phyloP scores from a whole-genome alignment of 2,797 vertebrate species.

The Sebastes taczanowskii region DNA sequence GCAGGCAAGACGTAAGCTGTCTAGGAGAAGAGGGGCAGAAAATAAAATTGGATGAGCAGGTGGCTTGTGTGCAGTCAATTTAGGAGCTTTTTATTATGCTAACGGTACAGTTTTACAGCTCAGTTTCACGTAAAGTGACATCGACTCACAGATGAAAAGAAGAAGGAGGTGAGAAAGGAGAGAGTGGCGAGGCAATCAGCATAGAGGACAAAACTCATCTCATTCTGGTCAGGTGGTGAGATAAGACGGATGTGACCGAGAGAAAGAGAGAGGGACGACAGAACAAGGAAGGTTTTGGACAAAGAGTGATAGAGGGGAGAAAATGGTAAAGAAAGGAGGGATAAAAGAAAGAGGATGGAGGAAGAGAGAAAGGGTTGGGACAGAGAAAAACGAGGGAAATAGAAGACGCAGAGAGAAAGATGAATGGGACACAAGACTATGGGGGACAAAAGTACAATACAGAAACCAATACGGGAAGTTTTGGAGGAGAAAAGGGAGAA shows the following conservation, averaged over 20 bases:
- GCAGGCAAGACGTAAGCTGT: background rate
- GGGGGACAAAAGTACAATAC: background rate
- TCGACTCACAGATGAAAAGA: background rate
- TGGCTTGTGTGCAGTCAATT: background rate
- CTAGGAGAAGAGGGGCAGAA: background rate
- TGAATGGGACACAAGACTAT: conserved; percentile 8
- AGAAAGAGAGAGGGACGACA: background rate
- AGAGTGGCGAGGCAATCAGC: background rate
- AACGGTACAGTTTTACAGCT: background rate
- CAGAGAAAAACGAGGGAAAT: background rate
- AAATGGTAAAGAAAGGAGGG: background rate
- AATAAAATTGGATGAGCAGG: conserved; percentile 1
- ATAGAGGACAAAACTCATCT: conserved; percentile 11
- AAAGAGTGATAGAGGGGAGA: background rate
- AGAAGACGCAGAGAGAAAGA: conserved; percentile 11
- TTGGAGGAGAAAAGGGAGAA: background rate
- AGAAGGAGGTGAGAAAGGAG: background rate
- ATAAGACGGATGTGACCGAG: conserved; percentile 24
- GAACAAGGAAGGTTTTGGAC: background rate
- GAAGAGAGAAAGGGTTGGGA: background rate
- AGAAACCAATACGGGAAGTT: background rate
- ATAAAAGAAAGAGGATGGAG: background rate
- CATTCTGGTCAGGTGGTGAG: conserved; percentile 12
- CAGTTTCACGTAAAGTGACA: conserved; percentile 1
- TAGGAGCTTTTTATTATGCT: background rate